Evolutionary conservation across 1,140 invertebrate genomes (phyloP).

Genomic region (Diorhabda sublineata): DNA sequence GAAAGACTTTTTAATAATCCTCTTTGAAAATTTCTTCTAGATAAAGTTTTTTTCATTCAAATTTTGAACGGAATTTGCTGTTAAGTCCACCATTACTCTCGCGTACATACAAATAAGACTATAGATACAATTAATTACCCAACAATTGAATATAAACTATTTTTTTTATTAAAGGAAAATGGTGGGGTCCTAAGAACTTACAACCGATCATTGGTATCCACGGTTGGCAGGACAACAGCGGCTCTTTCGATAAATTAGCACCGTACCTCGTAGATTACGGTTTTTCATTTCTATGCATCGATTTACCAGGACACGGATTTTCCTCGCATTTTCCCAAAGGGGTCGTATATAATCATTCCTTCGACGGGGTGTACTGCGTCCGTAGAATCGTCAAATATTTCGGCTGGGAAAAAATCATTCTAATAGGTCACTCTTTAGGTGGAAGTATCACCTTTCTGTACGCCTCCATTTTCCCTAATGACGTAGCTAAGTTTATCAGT

Average conservation of each 20-base stretch:
- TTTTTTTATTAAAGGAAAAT: slow-evolving; percentile 54
- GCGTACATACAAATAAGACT: too few species aligned
- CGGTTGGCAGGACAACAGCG: slow-evolving; percentile 86
- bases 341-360: slow-evolving; percentile 73
- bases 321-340: slow-evolving; percentile 69
- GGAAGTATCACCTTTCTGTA: slow-evolving; percentile 78
- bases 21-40: too few species aligned
- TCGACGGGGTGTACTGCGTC: slow-evolving; percentile 70
- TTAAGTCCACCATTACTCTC: too few species aligned
- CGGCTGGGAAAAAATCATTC: slow-evolving; percentile 71
- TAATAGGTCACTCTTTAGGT: slow-evolving; percentile 80
- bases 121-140: too few species aligned
- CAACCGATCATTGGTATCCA: slow-evolving; percentile 78
- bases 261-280: slow-evolving; percentile 59
- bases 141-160: too few species aligned
- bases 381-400: slow-evolving; percentile 72
- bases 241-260: slow-evolving; percentile 77
- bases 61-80: too few species aligned
- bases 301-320: slow-evolving; percentile 76
- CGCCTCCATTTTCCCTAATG: slow-evolving; percentile 69
- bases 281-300: slow-evolving; percentile 65
- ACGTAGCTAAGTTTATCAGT: slow-evolving; percentile 67
- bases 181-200: slow-evolving; percentile 68
- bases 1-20: too few species aligned
- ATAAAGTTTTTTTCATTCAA: too few species aligned